Percentiles rank a stretch among this genome's conserved stretches.
Evolutionary conservation across 2,797 vertebrate genomes (phyloP).

Genomic region (Apogon talboti): DNA sequence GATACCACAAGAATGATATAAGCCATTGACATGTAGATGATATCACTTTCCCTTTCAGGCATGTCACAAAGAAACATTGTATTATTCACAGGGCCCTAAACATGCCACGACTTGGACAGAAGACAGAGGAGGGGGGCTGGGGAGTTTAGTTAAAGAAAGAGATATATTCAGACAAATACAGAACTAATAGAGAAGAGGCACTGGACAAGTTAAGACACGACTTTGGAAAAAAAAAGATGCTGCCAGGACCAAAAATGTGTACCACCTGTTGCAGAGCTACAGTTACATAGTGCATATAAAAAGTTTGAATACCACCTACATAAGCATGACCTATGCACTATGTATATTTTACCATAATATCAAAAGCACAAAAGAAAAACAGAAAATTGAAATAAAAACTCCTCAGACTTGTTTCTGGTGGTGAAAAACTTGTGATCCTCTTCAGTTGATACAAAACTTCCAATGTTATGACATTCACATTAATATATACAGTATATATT

Average conservation of each 20-base stretch:
- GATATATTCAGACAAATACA: constrained; percentile 19
- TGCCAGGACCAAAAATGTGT: neutral
- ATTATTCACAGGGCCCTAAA: constrained; percentile 26
- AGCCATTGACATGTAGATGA: constrained; percentile 37
- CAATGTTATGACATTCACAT: neutral
- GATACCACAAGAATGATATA: constrained; percentile 30
- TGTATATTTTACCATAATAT: neutral
- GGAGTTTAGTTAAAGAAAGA: neutral
- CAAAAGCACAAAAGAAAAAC: neutral
- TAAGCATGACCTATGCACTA: neutral
- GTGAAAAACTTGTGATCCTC: neutral
- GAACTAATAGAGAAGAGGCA: constrained; percentile 8
- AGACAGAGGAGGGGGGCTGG: neutral
- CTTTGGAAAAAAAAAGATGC: neutral
- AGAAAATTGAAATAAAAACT: neutral
- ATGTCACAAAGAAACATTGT: constrained; percentile 25
- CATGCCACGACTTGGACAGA: constrained; percentile 41
- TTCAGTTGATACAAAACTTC: neutral
- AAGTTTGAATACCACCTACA: neutral
- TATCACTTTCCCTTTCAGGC: constrained; percentile 47
- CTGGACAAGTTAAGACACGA: constrained; percentile 41
- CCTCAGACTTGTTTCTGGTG: neutral
- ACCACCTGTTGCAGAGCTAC: neutral
- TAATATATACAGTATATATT: neutral
- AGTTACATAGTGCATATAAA: neutral